Conservation (phyloP, 2,797 vertebrate genomes). For the Eurystomus glaucurus region DNA sequence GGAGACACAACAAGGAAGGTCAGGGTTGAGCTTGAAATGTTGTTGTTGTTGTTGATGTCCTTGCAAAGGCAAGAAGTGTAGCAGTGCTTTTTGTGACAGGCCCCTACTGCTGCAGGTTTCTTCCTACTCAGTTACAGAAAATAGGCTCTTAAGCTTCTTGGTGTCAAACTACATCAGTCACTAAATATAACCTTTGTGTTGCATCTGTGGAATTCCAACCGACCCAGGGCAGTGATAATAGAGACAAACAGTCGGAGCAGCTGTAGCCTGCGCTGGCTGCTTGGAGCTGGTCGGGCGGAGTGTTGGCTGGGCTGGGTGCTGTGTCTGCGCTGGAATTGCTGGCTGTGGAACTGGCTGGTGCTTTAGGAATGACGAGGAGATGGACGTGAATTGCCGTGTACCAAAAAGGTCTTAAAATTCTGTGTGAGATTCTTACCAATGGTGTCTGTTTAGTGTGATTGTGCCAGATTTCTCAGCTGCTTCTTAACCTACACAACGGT, state of each 20-base stretch:
- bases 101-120: not conserved
- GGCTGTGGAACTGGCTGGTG: not conserved
- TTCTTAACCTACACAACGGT: not conserved
- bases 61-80: not conserved
- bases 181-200: conserved; percentile 57
- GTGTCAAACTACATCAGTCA: conserved; percentile 26
- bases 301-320: not conserved
- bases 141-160: not conserved
- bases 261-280: not conserved
- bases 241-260: not conserved
- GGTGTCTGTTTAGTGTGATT: not conserved
- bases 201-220: conserved; percentile 47
- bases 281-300: conserved; percentile 9
- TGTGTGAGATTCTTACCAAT: not conserved
- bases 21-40: not conserved
- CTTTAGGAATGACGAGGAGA: not conserved
- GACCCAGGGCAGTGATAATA: conserved; percentile 8
- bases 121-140: not conserved
- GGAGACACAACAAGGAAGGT: not conserved
- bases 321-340: not conserved
- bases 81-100: not conserved
- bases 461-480: not conserved
- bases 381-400: not conserved
- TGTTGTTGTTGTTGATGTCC: not conserved
- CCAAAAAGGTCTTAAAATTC: not conserved